Percentiles rank a stretch among this genome's conserved stretches.
Conservation (phyloP, 2,888 invertebrate genomes). For the Nemotelus nigrinus region DNA sequence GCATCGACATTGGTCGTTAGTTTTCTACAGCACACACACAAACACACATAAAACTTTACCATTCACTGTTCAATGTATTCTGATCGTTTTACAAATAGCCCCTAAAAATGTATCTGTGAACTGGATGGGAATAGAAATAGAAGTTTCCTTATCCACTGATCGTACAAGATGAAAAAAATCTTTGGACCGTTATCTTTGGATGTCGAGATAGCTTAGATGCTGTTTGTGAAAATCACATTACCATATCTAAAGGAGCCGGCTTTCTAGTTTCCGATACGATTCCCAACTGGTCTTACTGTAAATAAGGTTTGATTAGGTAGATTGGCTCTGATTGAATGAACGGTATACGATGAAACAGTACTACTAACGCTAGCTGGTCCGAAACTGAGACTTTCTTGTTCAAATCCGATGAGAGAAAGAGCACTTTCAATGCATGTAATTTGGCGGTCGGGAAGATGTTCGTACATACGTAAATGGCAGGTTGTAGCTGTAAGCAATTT, state of each 20-base stretch:
- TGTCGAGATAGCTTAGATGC: neutral
- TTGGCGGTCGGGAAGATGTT: no score
- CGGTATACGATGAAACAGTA: neutral
- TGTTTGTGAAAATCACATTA: constrained; percentile 11
- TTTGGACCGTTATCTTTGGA: no score
- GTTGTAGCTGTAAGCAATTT: no score
- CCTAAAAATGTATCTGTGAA: neutral
- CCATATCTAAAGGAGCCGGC: constrained; percentile 19
- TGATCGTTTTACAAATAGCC: constrained; percentile 8
- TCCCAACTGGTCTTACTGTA: neutral
- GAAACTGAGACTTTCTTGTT: no score
- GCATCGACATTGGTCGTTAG: neutral
- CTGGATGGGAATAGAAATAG: neutral
- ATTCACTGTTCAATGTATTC: neutral
- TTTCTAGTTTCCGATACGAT: constrained; percentile 4
- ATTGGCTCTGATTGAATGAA: constrained; percentile 5
- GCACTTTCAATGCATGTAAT: no score
- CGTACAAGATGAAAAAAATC: no score
- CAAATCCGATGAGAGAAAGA: no score
- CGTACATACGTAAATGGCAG: no score
- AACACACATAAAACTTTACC: neutral
- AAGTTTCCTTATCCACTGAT: neutral
- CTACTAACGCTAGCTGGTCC: no score
- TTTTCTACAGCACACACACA: neutral
- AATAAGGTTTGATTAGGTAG: neutral